Base-by-base conservation (phyloP, 2,888 invertebrate species). In the Habroteleia sp. region DNA sequence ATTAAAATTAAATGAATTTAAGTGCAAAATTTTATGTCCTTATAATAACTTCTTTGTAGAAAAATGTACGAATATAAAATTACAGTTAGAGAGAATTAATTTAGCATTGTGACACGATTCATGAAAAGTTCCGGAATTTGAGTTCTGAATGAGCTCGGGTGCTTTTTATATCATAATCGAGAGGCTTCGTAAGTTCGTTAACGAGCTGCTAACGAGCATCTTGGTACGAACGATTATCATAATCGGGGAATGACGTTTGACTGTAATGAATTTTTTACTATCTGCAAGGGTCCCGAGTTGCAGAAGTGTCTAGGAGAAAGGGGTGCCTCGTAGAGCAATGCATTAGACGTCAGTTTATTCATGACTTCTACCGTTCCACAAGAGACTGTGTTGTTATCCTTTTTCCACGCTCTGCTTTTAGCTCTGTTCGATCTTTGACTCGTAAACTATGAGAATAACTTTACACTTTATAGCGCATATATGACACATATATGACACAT, bases 131-230 rank as follows among this genome's bases (percentile, higher is more conserved):
- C 20, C 48, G 25, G 25, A 39, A 50, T 50, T 62, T 7, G 37
- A 23, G 20, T 46, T 35, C 11, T 10, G 20, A 50, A 54, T 65
- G 42, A 14, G 3, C 17, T 14, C 11, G 13, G 11, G 23, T 25
- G 25, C 25, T 58, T 68, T 68, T 68, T 46, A 58, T 33, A 41
- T 68, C 31, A 8, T 58, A 68, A 58, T 68, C 58, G n/a, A n/a
- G 58, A 58, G 29, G 48, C 56, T 13, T 58, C 29, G 68, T 23
- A 17, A 31, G 25, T 68, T 23, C 11, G 54, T 62, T 60, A 62
- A 71, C 71, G 35, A 62, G 54, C 62, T 54, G 71, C 62, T 60
- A 71, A 71, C 71, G 52, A 69, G 69, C 60, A 60, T 37, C 29
- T 69, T 44, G 23, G 60, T 42, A 35, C 60, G 48, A 46, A 27